A percentile compares a stretch with the other conserved stretches of the same genome.
These are phyloP conservation scores for Nematopogon swammerdamellus DNA, from an alignment of 2,888 invertebrate genomes.

Conservation along the genomic window DNA sequence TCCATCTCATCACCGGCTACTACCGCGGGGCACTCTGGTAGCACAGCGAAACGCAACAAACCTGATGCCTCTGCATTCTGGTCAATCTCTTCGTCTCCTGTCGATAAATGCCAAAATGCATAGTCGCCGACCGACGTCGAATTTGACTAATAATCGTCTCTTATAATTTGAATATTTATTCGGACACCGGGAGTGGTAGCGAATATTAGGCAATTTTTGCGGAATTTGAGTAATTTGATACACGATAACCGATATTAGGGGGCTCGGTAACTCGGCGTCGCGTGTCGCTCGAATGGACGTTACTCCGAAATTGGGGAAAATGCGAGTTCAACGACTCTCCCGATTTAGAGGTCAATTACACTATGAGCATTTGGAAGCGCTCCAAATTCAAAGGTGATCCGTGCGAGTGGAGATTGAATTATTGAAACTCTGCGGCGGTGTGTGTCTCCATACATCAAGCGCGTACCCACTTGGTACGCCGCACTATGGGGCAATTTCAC, in stretches of 20 bases:
- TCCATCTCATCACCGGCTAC: too few species aligned
- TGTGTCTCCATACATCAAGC: background rate
- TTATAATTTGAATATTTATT: constrained; percentile 26
- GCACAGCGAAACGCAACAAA: too few species aligned
- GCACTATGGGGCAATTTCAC: too few species aligned
- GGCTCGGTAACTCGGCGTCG: constrained; percentile 14
- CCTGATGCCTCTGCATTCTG: too few species aligned
- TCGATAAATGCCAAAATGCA: too few species aligned
- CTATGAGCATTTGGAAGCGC: background rate
- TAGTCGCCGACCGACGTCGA: too few species aligned
- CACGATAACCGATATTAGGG: background rate
- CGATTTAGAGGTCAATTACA: constrained; percentile 28
- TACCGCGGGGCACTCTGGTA: too few species aligned
- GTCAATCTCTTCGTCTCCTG: too few species aligned
- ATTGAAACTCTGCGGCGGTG: background rate
- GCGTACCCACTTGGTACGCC: too few species aligned
- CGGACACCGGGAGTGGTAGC: constrained; percentile 35
- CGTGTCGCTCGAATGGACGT: constrained; percentile 38
- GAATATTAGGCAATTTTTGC: constrained; percentile 26
- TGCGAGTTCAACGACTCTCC: constrained; percentile 42
- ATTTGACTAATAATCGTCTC: too few species aligned
- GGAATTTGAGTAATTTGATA: constrained; percentile 22
- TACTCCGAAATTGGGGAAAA: constrained; percentile 44
- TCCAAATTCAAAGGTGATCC: background rate
- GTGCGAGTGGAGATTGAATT: background rate